These are phyloP conservation scores for Pentamera pediparva DNA, from an alignment of 53 echinoderm and acorn worm genomes.

Conservation along the genomic window DNA sequence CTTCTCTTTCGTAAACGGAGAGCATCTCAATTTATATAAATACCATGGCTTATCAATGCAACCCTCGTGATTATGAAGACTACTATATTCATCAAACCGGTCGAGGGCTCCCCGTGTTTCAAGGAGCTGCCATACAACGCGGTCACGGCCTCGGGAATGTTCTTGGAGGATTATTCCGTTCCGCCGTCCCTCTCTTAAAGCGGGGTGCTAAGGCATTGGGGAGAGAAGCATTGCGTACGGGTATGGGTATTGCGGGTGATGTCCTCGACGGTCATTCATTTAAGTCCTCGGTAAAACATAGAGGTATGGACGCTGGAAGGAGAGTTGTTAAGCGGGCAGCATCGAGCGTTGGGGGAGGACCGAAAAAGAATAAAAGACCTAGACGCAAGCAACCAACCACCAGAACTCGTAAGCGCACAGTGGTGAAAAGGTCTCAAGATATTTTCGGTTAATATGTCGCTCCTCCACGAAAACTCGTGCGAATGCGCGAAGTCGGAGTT, in stretches of 20 bases:
- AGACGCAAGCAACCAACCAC: too few relatives aligned
- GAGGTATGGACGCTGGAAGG: conserved; percentile 6
- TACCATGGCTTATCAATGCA: neutral
- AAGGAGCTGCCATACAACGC: too few relatives aligned
- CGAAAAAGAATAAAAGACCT: too few relatives aligned
- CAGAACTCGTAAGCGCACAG: neutral
- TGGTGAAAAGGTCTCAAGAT: conserved; percentile 17
- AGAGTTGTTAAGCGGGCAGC: neutral
- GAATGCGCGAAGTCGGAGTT: conserved; percentile 64
- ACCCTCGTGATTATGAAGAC: conserved; percentile 16
- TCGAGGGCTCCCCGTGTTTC: too few relatives aligned
- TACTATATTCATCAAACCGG: conserved; percentile 34
- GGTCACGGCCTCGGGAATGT: conserved; percentile 40
- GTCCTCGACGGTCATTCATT: too few relatives aligned
- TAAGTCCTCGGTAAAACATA: conserved; percentile 4
- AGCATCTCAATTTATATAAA: conserved; percentile 11
- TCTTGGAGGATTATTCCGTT: conserved; percentile 42
- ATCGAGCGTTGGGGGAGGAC: neutral
- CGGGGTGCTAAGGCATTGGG: conserved; percentile 36
- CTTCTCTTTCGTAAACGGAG: conserved; percentile 47
- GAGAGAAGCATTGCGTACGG: conserved; percentile 26
- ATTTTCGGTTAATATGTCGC: too few relatives aligned
- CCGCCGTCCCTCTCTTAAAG: conserved; percentile 36
- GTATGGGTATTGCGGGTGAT: neutral
- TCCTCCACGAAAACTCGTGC: conserved; percentile 66